Base-by-base conservation (phyloP, 2,797 vertebrate genomes). In the Labeo calbasu region DNA sequence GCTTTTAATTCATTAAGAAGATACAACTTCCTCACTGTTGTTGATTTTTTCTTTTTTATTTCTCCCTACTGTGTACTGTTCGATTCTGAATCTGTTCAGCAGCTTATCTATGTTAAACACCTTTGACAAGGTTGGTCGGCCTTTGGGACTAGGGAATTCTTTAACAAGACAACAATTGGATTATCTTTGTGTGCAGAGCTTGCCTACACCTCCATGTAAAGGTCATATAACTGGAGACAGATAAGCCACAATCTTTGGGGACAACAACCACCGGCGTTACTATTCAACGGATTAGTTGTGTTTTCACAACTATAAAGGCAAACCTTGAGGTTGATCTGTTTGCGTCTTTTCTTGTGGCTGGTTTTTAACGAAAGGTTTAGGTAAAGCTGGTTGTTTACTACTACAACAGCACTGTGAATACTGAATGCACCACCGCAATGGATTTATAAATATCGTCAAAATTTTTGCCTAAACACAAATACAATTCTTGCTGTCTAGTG, bases 71-170 rank as follows among this genome's bases (percentile, higher is more conserved):
- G 51, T 68, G 70, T 80, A 88, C 88, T 17, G 84, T 84, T 65
- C 81, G 86, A 70, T 88, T 84, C 48, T 85, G 85, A 65, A 87
- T 86, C 71, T 71, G 83, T 91, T 91, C 87, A 83, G 85, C 86
- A 68, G 91, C 92, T 95, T 95, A 96, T 95, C 94, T 91, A 89
- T 92, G 91, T 89, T 90, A 92, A 95, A 94, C 95, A 96, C 94
- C 93, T 95, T 95, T 92, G 88, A 85, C 85, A 86, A 87, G 90
- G 91, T 89, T 87, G 89, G 83, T 90, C 87, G 82, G 92, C 92
- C 90, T 92, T 89, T 89, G 89, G 92, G 91, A 92, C 87, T 82
- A 36, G 84, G 88, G 89, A 91, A 92, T 93, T 92, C 88, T 89
- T 87, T 84, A 86, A 84, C 83, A 82, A 84, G 86, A 90, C 88